These are phyloP conservation scores for Accipiter cooperii DNA, from an alignment of 2,113 vertebrate genomes.

Conservation along the genomic window DNA sequence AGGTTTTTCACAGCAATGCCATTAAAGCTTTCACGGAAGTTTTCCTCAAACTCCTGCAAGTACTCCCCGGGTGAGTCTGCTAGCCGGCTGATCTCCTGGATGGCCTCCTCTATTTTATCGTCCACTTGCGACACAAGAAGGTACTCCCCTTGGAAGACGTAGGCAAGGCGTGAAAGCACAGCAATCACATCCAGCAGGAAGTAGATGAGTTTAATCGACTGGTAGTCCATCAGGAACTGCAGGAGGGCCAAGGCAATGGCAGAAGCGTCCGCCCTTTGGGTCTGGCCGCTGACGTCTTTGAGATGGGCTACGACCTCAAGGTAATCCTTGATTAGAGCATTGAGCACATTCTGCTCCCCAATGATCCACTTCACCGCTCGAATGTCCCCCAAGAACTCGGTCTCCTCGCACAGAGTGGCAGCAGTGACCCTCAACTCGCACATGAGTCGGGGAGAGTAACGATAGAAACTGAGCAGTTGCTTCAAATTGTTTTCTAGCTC, in stretches of 20 bases:
- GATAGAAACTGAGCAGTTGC: slow-evolving; percentile 93
- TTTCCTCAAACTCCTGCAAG: slow-evolving; percentile 94
- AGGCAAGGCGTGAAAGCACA: slow-evolving; percentile 88
- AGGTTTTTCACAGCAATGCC: slow-evolving; percentile 91
- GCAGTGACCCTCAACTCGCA: slow-evolving; percentile 85
- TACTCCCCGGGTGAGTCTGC: slow-evolving; percentile 90
- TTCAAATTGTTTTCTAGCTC: slow-evolving; percentile 95
- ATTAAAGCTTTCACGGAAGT: slow-evolving; percentile 93
- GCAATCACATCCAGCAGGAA: slow-evolving; percentile 93
- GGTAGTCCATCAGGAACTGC: slow-evolving; percentile 96
- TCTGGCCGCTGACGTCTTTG: slow-evolving; percentile 90
- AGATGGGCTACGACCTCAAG: slow-evolving; percentile 92
- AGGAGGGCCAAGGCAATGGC: slow-evolving; percentile 91
- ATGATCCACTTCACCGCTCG: slow-evolving; percentile 92
- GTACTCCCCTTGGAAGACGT: slow-evolving; percentile 89
- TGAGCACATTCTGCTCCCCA: slow-evolving; percentile 93
- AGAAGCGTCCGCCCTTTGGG: slow-evolving; percentile 87
- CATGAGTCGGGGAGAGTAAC: slow-evolving; percentile 92
- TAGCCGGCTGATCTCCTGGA: slow-evolving; percentile 89
- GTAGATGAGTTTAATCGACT: slow-evolving; percentile 94
- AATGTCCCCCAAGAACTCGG: slow-evolving; percentile 92
- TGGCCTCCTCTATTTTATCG: slow-evolving; percentile 87
- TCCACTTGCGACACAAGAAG: slow-evolving; percentile 90
- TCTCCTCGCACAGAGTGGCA: slow-evolving; percentile 89
- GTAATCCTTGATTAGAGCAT: slow-evolving; percentile 94